Percentiles rank a stretch among this genome's conserved stretches.
Evolutionary conservation across 2,888 invertebrate genomes (phyloP).

Genomic region (Abscondita cerata): DNA sequence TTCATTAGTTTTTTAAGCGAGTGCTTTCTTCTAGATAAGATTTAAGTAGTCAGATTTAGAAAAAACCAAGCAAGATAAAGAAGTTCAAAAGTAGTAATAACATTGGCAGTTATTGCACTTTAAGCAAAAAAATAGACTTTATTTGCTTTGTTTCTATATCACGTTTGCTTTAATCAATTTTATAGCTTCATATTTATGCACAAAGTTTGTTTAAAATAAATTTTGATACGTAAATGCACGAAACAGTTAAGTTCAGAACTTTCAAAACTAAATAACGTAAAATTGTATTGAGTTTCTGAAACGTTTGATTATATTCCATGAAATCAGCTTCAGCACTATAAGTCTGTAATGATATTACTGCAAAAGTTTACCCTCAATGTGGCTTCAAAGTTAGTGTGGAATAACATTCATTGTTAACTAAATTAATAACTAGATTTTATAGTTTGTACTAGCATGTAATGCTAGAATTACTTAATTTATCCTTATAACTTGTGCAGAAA

Average conservation of each 20-base stretch:
- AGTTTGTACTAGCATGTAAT: slow-evolving; percentile 21
- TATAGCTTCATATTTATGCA: too few species aligned
- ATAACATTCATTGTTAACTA: slow-evolving; percentile 33
- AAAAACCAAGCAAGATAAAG: too few species aligned
- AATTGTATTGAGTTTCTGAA: slow-evolving; percentile 27
- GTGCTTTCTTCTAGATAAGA: too few species aligned
- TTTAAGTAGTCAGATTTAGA: too few species aligned
- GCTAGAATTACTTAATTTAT: slow-evolving; percentile 27
- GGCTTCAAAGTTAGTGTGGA: slow-evolving; percentile 35
- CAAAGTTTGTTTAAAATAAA: too few species aligned
- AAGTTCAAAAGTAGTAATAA: too few species aligned
- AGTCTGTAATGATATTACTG: slow-evolving; percentile 39
- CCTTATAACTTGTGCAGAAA: slow-evolving; percentile 16
- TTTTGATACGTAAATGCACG: slow-evolving; percentile 11
- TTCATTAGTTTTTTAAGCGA: too few species aligned
- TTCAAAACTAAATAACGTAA: slow-evolving; percentile 14
- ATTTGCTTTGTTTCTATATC: too few species aligned
- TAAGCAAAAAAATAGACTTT: too few species aligned
- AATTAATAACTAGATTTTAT: slow-evolving; percentile 34
- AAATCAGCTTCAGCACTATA: slow-evolving; percentile 38
- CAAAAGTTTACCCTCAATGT: slow-evolving; percentile 33
- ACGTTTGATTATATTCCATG: slow-evolving; percentile 37
- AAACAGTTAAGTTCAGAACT: slow-evolving; percentile 18
- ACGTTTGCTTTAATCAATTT: too few species aligned
- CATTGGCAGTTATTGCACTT: too few species aligned